A percentile compares a stretch with the other conserved stretches of the same genome.
phyloP scores from a whole-genome alignment of 2,113 vertebrate species.

The Anarrhichthys ocellatus region DNA sequence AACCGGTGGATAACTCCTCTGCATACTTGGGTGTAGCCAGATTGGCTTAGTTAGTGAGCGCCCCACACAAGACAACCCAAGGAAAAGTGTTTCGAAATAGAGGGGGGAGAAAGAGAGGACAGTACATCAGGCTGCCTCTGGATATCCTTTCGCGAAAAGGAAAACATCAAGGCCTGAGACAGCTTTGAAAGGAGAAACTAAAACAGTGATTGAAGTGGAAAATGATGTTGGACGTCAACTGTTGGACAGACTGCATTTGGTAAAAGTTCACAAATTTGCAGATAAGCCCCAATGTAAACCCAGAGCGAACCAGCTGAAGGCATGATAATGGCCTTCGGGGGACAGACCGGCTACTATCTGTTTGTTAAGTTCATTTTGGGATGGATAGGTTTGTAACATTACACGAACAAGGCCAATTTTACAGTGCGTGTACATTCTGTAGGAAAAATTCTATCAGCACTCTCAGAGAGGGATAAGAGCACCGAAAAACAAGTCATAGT shows the following conservation, averaged over 20 bases:
- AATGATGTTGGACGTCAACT: conserved; percentile 72
- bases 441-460: conserved; percentile 35
- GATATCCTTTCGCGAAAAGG: conserved; percentile 72
- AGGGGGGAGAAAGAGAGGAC: conserved; percentile 60
- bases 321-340: conserved; percentile 64
- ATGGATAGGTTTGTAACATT: conserved; percentile 52
- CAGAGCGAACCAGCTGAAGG: conserved; percentile 55
- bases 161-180: conserved; percentile 76
- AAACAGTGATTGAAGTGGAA: conserved; percentile 78
- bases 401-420: conserved; percentile 54
- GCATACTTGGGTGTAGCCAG: conserved; percentile 79
- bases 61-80: conserved; percentile 76
- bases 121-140: conserved; percentile 73
- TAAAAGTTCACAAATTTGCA: conserved; percentile 80
- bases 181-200: conserved; percentile 77
- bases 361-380: conserved; percentile 63
- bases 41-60: conserved; percentile 79
- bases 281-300: conserved; percentile 76
- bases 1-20: conserved; percentile 79
- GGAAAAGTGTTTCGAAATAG: conserved; percentile 70
- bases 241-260: conserved; percentile 75
- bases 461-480: conserved; percentile 32
- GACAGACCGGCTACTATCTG: conserved; percentile 50
- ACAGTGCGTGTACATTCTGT: conserved; percentile 30
- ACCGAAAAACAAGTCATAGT: conserved; percentile 18